phyloP scores from a whole-genome alignment of 2,888 invertebrate genomes.

The Calephelis perditalis region DNA sequence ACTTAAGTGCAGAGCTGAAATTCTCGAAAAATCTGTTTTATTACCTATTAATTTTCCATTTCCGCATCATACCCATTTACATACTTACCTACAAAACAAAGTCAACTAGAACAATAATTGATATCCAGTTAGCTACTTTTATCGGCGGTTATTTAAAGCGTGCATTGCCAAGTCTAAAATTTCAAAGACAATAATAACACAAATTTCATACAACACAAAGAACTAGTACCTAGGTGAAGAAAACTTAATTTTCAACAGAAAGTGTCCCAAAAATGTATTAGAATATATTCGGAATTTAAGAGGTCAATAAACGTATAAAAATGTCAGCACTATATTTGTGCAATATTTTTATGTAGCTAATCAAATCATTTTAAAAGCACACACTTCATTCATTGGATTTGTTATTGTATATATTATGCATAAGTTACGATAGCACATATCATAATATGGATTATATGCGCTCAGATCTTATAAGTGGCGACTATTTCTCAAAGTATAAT shows the following conservation, averaged over 20 bases:
- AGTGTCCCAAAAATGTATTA: not conserved
- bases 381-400: not conserved
- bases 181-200: not conserved
- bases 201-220: not conserved
- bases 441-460: no score
- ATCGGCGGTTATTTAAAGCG: not conserved
- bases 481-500: no score
- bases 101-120: constrained; percentile 9
- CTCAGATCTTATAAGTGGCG: no score
- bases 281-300: not conserved
- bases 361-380: not conserved
- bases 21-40: no score
- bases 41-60: not conserved
- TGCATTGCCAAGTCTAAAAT: not conserved
- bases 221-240: not conserved
- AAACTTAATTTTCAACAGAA: not conserved
- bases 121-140: not conserved
- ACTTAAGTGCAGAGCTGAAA: no score
- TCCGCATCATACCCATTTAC: not conserved
- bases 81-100: constrained; percentile 5
- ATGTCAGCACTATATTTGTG: constrained; percentile 1
- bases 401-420: not conserved
- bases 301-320: constrained; percentile 7
- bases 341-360: not conserved
- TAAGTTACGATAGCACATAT: no score